phyloP scores from a whole-genome alignment of 2,797 vertebrate genomes.

The Gallirallus australis region DNA sequence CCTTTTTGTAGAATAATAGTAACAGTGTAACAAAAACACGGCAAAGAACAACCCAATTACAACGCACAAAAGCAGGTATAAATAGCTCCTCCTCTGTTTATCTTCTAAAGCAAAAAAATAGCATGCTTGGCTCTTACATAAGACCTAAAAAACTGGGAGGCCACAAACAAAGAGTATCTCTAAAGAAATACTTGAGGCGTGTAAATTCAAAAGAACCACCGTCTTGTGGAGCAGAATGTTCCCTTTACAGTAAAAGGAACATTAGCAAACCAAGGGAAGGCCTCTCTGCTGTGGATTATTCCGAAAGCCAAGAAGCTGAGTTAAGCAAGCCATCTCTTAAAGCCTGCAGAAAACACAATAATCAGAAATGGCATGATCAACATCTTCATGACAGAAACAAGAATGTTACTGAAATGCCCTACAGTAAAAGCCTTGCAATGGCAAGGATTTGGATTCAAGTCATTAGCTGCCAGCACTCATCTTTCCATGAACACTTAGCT shows the following conservation, averaged over 20 bases:
- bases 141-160: neutral
- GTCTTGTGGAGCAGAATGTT: neutral
- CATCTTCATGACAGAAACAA: neutral
- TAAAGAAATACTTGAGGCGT: neutral
- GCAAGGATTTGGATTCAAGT: neutral
- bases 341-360: neutral
- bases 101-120: conserved; percentile 15
- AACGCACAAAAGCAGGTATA: conserved; percentile 17
- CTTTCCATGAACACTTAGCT: conserved; percentile 37
- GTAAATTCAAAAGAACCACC: neutral
- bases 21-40: neutral
- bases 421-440: neutral
- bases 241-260: neutral
- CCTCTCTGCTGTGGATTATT: neutral
- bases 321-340: neutral
- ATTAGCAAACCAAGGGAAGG: neutral
- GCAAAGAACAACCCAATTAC: neutral
- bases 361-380: neutral
- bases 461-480: neutral
- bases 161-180: neutral
- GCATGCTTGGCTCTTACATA: neutral
- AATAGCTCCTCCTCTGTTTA: neutral
- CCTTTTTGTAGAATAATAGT: neutral
- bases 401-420: neutral
- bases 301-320: neutral